These are phyloP conservation scores for Cyprinodon brontotheroides DNA, from an alignment of 2,113 vertebrate species.

Conservation along the genomic window DNA sequence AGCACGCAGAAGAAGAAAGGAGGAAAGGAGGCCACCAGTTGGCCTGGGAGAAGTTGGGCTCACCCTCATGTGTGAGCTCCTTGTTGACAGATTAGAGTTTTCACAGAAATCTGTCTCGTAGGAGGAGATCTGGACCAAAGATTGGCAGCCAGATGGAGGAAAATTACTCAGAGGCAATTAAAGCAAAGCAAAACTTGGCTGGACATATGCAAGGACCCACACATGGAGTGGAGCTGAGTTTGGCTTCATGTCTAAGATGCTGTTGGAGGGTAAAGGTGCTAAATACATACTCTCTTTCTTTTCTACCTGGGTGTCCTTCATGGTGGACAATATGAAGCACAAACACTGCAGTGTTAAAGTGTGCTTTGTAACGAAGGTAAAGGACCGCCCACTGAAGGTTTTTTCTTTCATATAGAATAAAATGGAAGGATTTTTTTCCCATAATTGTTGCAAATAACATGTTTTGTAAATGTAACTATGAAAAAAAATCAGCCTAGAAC, in stretches of 20 bases:
- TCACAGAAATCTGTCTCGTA: conserved; percentile 46
- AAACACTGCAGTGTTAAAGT: background rate
- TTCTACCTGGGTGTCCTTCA: background rate
- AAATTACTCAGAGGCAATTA: conserved; percentile 46
- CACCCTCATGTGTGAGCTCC: conserved; percentile 13
- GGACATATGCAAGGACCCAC: conserved; percentile 5
- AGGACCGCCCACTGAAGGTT: background rate
- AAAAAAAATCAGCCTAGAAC: too few species aligned
- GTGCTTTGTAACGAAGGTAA: too few species aligned
- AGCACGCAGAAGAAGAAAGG: conserved; percentile 21
- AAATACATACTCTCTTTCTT: background rate
- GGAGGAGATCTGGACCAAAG: conserved; percentile 55
- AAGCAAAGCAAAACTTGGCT: conserved; percentile 44
- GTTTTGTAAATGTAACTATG: too few species aligned
- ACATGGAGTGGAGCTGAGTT: background rate
- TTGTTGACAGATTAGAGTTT: conserved; percentile 40
- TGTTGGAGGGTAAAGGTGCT: background rate
- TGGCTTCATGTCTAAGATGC: background rate
- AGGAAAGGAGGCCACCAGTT: background rate
- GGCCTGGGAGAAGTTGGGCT: conserved; percentile 22
- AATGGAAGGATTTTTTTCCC: too few species aligned
- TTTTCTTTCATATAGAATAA: too few species aligned
- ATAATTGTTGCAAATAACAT: too few species aligned
- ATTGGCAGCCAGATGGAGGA: conserved; percentile 48
- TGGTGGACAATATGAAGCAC: background rate